phyloP scores from a whole-genome alignment of 2,797 vertebrate species.

The Melopsittacus undulatus region DNA sequence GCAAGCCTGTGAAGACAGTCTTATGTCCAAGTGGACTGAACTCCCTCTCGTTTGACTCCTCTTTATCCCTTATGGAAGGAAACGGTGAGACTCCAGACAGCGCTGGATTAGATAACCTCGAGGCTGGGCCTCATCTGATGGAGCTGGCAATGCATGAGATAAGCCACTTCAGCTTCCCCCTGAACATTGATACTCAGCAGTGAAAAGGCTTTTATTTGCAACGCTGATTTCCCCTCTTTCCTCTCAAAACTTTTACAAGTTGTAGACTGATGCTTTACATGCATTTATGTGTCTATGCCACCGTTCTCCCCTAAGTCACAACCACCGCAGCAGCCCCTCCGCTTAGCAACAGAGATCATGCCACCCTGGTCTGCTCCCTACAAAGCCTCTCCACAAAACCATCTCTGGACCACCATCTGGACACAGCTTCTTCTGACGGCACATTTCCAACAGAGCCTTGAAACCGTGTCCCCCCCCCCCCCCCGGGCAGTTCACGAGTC shows the following conservation, averaged over 20 bases:
- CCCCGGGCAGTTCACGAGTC: background rate
- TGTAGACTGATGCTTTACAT: background rate
- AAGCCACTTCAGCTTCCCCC: background rate
- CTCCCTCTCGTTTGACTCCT: background rate
- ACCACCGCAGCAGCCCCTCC: background rate
- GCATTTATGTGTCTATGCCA: background rate
- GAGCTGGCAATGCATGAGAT: slow-evolving; percentile 20
- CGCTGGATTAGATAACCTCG: slow-evolving; percentile 15
- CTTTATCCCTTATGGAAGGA: slow-evolving; percentile 17
- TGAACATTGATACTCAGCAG: background rate
- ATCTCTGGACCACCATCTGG: background rate
- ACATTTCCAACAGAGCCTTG: slow-evolving; percentile 11
- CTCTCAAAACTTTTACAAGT: slow-evolving; percentile 23
- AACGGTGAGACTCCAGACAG: background rate
- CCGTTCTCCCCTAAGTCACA: background rate
- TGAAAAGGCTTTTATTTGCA: slow-evolving; percentile 3
- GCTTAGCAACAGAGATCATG: slow-evolving; percentile 9
- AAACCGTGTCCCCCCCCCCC: background rate
- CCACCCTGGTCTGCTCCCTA: background rate
- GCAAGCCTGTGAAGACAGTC: background rate
- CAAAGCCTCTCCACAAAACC: background rate
- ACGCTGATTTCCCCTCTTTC: background rate
- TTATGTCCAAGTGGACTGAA: background rate
- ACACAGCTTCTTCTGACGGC: background rate
- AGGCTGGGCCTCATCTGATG: slow-evolving; percentile 21